A percentile compares a stretch with the other conserved stretches of the same genome.
Evolutionary conservation across 2,888 invertebrate species (phyloP).

Genomic region (Drosophila cracens): DNA sequence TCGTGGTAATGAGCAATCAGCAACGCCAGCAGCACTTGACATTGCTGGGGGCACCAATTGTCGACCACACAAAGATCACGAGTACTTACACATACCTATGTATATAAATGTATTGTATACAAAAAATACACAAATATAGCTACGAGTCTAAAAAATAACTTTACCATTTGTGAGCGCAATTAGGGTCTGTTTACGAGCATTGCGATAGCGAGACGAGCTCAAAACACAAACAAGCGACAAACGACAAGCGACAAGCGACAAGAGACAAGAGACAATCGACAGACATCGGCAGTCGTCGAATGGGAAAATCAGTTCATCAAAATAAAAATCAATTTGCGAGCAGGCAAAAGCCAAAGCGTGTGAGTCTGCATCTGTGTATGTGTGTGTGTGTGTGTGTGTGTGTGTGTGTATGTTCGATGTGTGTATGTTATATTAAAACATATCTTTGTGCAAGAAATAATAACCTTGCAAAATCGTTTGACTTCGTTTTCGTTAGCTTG

Average conservation of each 20-base stretch:
- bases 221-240: slow-evolving; percentile 9
- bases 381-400: background rate
- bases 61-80: slow-evolving; percentile 17
- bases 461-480: slow-evolving; percentile 74
- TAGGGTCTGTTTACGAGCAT: slow-evolving; percentile 36
- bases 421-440: slow-evolving; percentile 53
- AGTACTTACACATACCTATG: background rate
- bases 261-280: slow-evolving; percentile 7
- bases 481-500: slow-evolving; percentile 56
- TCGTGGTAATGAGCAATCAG: slow-evolving; percentile 52
- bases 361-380: background rate
- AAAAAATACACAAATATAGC: background rate
- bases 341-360: slow-evolving; percentile 30
- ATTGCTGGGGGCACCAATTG: slow-evolving; percentile 39
- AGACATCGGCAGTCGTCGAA: slow-evolving; percentile 16
- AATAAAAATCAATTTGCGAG: slow-evolving; percentile 43
- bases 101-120: background rate
- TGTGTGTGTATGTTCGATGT: background rate
- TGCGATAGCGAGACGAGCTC: slow-evolving; percentile 7
- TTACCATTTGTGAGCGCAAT: slow-evolving; percentile 34
- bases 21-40: slow-evolving; percentile 53
- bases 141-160: background rate
- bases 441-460: slow-evolving; percentile 74
- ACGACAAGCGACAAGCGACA: slow-evolving; percentile 2
- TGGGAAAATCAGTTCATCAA: slow-evolving; percentile 46